Conservation (phyloP, 2,797 vertebrate genomes). For the Dryobates pubescens region DNA sequence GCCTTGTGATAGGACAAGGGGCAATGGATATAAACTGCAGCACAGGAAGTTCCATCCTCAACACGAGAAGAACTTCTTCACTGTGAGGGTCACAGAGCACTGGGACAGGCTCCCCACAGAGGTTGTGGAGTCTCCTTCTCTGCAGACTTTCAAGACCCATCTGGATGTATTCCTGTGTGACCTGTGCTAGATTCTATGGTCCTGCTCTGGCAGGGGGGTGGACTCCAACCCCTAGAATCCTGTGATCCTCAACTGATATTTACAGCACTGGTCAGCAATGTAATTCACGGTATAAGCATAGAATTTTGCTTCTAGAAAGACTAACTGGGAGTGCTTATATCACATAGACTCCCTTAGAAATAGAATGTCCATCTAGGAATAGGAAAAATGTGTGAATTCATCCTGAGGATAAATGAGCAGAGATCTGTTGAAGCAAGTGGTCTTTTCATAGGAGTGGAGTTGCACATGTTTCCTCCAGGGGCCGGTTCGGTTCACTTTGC, state of each 20-base stretch:
- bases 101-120: no score
- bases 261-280: neutral
- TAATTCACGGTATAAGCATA: neutral
- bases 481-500: conserved; percentile 11
- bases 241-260: neutral
- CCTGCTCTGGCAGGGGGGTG: no score
- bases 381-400: conserved; percentile 37
- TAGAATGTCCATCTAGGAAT: conserved; percentile 18
- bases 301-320: neutral
- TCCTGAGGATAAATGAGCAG: conserved; percentile 29
- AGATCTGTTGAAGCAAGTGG: conserved; percentile 28
- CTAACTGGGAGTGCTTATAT: conserved; percentile 13
- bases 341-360: neutral
- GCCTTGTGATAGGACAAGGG: no score
- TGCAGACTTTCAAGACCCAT: no score
- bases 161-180: no score
- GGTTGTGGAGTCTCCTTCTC: no score
- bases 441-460: conserved; percentile 21
- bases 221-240: no score
- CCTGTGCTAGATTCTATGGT: no score
- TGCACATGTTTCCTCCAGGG: conserved; percentile 62
- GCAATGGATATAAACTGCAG: no score
- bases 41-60: no score
- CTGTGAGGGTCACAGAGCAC: no score
- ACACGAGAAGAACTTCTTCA: no score